Percentiles rank a stretch among this genome's conserved stretches.
Evolutionary conservation across 2,888 invertebrate genomes (phyloP).

Genomic region (Tachina fera): DNA sequence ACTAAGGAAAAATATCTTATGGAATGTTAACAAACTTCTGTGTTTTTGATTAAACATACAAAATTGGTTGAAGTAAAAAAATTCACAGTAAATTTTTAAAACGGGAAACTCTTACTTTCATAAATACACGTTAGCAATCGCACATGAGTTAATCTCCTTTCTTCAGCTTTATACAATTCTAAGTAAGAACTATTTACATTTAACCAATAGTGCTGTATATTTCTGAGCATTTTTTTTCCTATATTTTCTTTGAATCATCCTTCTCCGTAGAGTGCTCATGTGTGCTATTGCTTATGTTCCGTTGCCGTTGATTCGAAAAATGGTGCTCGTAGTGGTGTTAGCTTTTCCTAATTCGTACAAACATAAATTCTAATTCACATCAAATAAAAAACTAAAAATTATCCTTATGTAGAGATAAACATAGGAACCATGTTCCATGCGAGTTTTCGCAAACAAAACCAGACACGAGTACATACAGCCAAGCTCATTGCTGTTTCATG

Average conservation of each 20-base stretch:
- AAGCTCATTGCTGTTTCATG: background rate
- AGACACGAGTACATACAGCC: background rate
- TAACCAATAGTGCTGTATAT: conserved; percentile 40
- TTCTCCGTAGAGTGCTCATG: background rate
- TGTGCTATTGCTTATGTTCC: background rate
- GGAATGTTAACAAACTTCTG: no score
- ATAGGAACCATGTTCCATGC: background rate
- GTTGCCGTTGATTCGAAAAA: conserved; percentile 6
- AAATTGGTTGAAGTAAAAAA: no score
- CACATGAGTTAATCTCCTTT: conserved; percentile 30
- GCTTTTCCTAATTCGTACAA: conserved; percentile 42
- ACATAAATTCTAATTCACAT: conserved; percentile 57
- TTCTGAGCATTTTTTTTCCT: conserved; percentile 9
- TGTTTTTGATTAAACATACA: no score
- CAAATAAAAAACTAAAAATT: conserved; percentile 1
- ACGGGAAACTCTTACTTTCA: background rate
- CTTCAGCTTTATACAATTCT: conserved; percentile 25
- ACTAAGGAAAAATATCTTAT: no score
- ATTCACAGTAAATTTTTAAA: background rate
- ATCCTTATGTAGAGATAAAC: background rate
- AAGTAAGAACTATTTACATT: conserved; percentile 30
- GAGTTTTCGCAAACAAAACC: background rate
- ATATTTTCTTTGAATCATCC: background rate
- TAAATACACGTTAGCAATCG: background rate
- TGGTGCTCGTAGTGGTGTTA: background rate